A percentile compares a stretch with the other conserved stretches of the same genome.
These are phyloP conservation scores for Beaufortia kweichowensis DNA, from an alignment of 2,113 vertebrate species.

Conservation along the genomic window DNA sequence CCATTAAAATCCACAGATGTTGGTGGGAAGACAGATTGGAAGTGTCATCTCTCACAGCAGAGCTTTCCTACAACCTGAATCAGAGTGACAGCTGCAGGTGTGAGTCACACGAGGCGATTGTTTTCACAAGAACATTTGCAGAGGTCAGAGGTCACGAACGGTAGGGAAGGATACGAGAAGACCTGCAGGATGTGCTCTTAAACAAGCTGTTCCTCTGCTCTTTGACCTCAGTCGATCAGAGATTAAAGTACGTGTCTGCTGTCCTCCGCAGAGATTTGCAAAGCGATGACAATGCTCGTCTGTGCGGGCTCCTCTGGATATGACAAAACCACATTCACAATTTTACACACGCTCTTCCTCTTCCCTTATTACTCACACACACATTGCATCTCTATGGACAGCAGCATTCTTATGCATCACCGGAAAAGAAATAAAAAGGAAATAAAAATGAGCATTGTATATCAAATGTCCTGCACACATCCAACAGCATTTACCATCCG, in stretches of 20 bases:
- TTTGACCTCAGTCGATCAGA: constrained; percentile 18
- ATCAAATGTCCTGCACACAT: neutral
- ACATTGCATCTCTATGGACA: neutral
- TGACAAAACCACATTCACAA: constrained; percentile 31
- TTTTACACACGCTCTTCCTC: neutral
- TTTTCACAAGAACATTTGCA: constrained; percentile 10
- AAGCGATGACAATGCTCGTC: constrained; percentile 23
- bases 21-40: constrained; percentile 1
- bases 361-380: neutral
- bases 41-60: constrained; percentile 16
- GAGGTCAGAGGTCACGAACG: constrained; percentile 35
- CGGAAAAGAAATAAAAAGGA: constrained; percentile 4
- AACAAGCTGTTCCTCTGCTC: constrained; percentile 20
- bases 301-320: neutral
- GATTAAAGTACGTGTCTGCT: constrained; percentile 8
- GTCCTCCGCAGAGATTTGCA: constrained; percentile 21
- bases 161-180: neutral
- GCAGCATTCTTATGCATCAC: neutral
- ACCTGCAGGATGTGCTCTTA: constrained; percentile 34
- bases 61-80: constrained; percentile 1
- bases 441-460: constrained; percentile 3
- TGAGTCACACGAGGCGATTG: constrained; percentile 16
- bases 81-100: constrained; percentile 38
- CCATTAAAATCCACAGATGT: neutral
- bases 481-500: constrained; percentile 3